These are phyloP conservation scores for Neostethus bicornis DNA, from an alignment of 2,797 vertebrate species.

Conservation along the genomic window DNA sequence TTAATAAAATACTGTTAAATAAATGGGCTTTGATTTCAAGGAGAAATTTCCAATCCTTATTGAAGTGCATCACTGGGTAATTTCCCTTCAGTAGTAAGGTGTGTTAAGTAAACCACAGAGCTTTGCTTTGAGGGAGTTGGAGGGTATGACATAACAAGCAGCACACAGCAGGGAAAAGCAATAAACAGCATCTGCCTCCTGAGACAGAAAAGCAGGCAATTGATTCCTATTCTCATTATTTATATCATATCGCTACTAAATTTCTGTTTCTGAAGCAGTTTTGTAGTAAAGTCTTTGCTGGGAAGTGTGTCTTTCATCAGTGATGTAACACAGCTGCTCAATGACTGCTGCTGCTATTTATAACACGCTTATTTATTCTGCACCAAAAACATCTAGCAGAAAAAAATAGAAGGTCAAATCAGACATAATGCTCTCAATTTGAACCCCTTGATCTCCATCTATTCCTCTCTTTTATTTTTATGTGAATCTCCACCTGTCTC, in stretches of 20 bases:
- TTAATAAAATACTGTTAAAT: background rate
- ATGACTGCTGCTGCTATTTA: conserved; percentile 55
- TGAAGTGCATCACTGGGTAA: conserved; percentile 16
- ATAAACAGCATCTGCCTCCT: conserved; percentile 67
- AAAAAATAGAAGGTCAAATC: conserved; percentile 2
- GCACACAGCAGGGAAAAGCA: conserved; percentile 66
- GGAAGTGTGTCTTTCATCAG: conserved; percentile 16
- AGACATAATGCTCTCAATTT: conserved; percentile 8
- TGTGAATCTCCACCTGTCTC: background rate
- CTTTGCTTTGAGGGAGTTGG: conserved; percentile 49
- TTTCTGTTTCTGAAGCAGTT: conserved; percentile 14
- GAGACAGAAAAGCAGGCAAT: conserved; percentile 61
- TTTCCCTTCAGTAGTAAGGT: conserved; percentile 6
- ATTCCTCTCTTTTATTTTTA: background rate
- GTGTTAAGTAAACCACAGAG: conserved; percentile 53
- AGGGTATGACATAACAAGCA: conserved; percentile 74
- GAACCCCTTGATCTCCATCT: no score
- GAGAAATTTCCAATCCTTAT: conserved; percentile 15
- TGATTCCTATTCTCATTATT: conserved; percentile 59
- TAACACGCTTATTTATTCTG: conserved; percentile 38
- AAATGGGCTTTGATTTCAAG: conserved; percentile 3
- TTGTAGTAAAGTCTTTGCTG: background rate
- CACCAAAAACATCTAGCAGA: conserved; percentile 10
- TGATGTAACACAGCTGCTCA: conserved; percentile 48
- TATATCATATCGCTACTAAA: conserved; percentile 20